Evolutionary conservation across 2,797 vertebrate species (phyloP).

Genomic region (Melanotaenia trifasciata): DNA sequence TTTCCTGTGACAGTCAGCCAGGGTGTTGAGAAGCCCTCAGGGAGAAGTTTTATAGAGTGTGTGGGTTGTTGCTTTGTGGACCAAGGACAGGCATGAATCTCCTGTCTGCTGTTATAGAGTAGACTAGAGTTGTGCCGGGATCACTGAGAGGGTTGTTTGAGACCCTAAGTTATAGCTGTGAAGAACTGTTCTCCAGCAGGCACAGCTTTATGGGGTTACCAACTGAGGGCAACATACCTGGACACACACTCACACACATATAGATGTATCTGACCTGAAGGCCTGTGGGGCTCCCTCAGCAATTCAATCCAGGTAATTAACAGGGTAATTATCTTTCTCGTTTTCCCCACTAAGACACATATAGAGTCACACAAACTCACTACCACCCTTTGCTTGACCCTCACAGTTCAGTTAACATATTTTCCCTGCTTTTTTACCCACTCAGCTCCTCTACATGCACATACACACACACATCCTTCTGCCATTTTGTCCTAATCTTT

Average conservation of each 20-base stretch:
- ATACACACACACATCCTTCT: conserved; percentile 8
- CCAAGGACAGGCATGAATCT: conserved; percentile 50
- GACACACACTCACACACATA: conserved; percentile 39
- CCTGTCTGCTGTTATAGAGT: conserved; percentile 24
- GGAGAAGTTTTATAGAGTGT: conserved; percentile 47
- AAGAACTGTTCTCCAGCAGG: conserved; percentile 55
- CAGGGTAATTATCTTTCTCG: conserved; percentile 65
- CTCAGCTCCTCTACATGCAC: conserved; percentile 25
- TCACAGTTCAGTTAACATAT: conserved; percentile 43
- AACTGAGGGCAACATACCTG: conserved; percentile 57
- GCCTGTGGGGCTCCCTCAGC: conserved; percentile 51
- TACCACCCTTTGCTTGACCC: conserved; percentile 68
- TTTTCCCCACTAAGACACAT: conserved; percentile 45
- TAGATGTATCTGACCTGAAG: conserved; percentile 54
- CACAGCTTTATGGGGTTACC: conserved; percentile 68
- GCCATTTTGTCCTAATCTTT: conserved; percentile 46
- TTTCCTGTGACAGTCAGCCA: conserved; percentile 17
- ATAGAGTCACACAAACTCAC: conserved; percentile 26
- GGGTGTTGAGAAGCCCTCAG: conserved; percentile 21
- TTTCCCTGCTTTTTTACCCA: conserved; percentile 45
- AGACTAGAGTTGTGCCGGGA: conserved; percentile 43
- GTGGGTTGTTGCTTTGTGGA: conserved; percentile 35
- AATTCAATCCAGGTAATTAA: conserved; percentile 75
- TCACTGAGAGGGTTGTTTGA: conserved; percentile 43
- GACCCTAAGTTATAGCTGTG: conserved; percentile 54